Evolutionary conservation across 1,140 invertebrate species (phyloP), one percentile per base, ranked within the genome.

Genomic region (Mercenaria mercenaria): DNA sequence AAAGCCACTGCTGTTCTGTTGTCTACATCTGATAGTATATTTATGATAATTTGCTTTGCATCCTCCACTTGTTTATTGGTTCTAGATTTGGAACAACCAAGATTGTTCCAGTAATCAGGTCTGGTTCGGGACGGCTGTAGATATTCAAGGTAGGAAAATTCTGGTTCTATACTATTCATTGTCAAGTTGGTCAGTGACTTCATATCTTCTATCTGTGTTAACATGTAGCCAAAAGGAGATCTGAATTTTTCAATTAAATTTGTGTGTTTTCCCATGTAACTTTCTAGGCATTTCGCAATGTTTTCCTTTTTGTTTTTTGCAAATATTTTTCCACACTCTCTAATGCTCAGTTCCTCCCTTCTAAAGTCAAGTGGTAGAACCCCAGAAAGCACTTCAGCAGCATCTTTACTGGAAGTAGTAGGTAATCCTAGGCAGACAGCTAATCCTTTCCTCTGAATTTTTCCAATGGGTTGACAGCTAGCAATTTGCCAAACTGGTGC

Each of bases 401-500:
- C 79, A 41, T 81, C 56, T 32, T 18, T 23, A 43, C 79, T 82
- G 50, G 6, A 29, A 6, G 79, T 23, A 11, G 3, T n/a, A 0
- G 32, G 32, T 23, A 29, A 15, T 34, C 79, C 79, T 15, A 81
- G 79, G 34, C 52, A 81, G 1, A 37, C 0, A 39, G 32, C 32
- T 10, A 81, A 29, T 2, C 47, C 52, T 81, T 81, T 81, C 34
- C 52, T 59, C 29, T 81, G 79, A 4, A 81, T 37, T 52, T 81
- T 81, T 18, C 61, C 52, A 3, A 81, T 15, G 10, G 34, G 32
- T 11, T 61, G 29, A n/a, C 29, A 32, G 23, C 13, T 56, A 18
- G n/a, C 56, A 18, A 39, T 43, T 56, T 88, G 86, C 77, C 76
- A 88, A 0, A 88, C 77, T 1, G 77, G 86, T 43, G 41, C 18